phyloP scores from a whole-genome alignment of 92 coral and sea anemone species.

The Epizoanthus fatuus region DNA sequence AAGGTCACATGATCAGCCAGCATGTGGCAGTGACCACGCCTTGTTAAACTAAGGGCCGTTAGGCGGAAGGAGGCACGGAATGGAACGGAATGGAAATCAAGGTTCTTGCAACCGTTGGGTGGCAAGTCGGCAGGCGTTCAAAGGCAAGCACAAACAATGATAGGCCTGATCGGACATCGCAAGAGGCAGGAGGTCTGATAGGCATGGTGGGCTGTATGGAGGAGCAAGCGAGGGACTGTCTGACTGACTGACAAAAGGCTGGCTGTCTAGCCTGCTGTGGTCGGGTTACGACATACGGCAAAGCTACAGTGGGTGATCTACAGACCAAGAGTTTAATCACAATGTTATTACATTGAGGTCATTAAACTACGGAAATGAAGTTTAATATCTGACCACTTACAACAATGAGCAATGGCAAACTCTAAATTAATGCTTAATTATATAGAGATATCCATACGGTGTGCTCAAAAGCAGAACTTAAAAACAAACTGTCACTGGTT shows the following conservation, averaged over 20 bases:
- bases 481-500: too few relatives aligned
- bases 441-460: too few relatives aligned
- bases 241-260: conserved; percentile 73
- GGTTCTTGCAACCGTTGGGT: conserved; percentile 54
- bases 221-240: conserved; percentile 55
- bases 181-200: conserved; percentile 36
- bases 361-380: conserved; percentile 18
- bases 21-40: conserved; percentile 48
- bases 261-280: conserved; percentile 85
- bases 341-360: conserved; percentile 63
- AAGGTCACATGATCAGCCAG: conserved; percentile 54
- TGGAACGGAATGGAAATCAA: conserved; percentile 52
- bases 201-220: conserved; percentile 52
- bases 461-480: too few relatives aligned
- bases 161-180: conserved; percentile 34
- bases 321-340: conserved; percentile 90
- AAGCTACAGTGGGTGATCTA: conserved; percentile 94
- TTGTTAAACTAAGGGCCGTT: conserved; percentile 38
- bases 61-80: conserved; percentile 45
- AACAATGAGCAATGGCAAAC: neutral
- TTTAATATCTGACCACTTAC: neutral
- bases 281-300: conserved; percentile 81
- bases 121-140: conserved; percentile 50
- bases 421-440: too few relatives aligned
- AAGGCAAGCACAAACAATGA: conserved; percentile 56